These are phyloP conservation scores for Rousettus madagascariensis DNA, from an alignment of 2,797 vertebrate genomes.

Conservation along the genomic window DNA sequence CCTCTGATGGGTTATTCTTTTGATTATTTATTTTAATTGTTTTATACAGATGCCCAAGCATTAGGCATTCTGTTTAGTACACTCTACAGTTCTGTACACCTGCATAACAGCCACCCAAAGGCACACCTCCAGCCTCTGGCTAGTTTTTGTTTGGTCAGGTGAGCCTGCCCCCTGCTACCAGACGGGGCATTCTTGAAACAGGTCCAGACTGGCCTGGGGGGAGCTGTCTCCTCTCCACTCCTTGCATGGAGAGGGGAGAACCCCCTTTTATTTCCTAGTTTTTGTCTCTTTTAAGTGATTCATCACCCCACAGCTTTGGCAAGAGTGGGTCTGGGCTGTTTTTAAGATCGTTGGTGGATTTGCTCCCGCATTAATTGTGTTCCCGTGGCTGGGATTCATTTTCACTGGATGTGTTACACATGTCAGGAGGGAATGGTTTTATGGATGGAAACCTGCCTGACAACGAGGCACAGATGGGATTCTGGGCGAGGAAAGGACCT, in stretches of 20 bases:
- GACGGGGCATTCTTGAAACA: neutral
- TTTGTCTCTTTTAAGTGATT: constrained; percentile 3
- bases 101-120: neutral
- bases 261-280: constrained; percentile 5
- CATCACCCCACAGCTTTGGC: constrained; percentile 17
- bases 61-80: neutral
- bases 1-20: neutral
- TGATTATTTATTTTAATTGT: neutral
- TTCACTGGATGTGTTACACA: neutral
- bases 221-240: neutral
- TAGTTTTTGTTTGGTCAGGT: neutral
- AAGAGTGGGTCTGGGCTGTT: neutral
- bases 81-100: neutral
- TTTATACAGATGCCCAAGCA: no score
- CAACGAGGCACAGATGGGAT: neutral
- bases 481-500: neutral
- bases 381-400: neutral
- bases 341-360: constrained; percentile 2
- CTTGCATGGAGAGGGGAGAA: neutral
- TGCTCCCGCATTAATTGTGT: neutral
- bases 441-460: neutral
- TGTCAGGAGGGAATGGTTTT: neutral
- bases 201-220: neutral
- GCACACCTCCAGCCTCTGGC: neutral
- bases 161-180: neutral